Evolutionary conservation across 2,113 vertebrate genomes (phyloP).

Genomic region (Anhinga rufa): DNA sequence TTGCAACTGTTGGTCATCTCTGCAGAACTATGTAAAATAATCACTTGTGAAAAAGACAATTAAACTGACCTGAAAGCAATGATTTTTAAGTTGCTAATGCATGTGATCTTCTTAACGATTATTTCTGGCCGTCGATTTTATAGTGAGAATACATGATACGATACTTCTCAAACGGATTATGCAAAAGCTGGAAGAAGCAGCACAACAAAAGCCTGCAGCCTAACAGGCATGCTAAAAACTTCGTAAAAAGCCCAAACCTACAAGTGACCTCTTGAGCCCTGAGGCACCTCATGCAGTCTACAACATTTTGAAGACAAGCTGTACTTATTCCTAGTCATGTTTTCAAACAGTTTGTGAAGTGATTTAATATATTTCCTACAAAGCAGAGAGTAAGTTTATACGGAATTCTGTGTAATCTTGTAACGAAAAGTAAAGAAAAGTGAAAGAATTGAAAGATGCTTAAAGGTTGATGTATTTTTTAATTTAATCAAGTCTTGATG

Average conservation of each 20-base stretch:
- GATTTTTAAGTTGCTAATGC: not conserved
- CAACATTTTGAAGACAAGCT: not conserved
- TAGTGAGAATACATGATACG: not conserved
- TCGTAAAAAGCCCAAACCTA: not conserved
- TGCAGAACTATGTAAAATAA: not conserved
- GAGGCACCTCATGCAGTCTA: not conserved
- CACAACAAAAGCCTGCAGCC: not conserved
- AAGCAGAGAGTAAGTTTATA: not conserved
- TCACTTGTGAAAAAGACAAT: not conserved
- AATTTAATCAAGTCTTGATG: not conserved
- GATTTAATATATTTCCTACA: not conserved
- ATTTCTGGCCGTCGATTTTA: not conserved
- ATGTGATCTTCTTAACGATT: not conserved
- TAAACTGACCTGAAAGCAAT: not conserved
- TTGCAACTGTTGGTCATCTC: not conserved
- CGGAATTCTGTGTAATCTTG: not conserved
- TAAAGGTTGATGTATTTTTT: not conserved
- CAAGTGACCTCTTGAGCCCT: constrained; percentile 2
- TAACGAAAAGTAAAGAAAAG: not conserved
- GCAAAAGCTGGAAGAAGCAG: not conserved
- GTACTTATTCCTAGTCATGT: not conserved
- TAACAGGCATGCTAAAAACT: not conserved
- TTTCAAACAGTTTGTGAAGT: not conserved
- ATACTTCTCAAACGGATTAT: not conserved
- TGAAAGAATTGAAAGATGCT: not conserved